phyloP scores from a whole-genome alignment of 2,888 invertebrate genomes.

The Hybos culiciformis region DNA sequence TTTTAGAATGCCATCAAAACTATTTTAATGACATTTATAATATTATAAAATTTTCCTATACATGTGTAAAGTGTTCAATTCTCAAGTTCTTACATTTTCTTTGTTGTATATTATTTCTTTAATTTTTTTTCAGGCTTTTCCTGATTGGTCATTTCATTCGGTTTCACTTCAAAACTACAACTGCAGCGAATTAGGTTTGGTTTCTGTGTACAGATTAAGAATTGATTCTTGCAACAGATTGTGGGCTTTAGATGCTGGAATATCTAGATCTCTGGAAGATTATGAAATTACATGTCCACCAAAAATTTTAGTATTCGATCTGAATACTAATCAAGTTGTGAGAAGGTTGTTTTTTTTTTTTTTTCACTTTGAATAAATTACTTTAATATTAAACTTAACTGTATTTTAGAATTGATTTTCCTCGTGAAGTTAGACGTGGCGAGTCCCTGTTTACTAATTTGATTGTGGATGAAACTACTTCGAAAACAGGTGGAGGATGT shows the following conservation, averaged over 20 bases:
- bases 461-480: slow-evolving; percentile 58
- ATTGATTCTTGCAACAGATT: slow-evolving; percentile 69
- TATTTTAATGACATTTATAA: not conserved
- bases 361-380: slow-evolving; percentile 9
- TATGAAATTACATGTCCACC: slow-evolving; percentile 57
- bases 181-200: slow-evolving; percentile 59
- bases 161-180: slow-evolving; percentile 55
- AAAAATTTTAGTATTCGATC: slow-evolving; percentile 66
- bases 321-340: slow-evolving; percentile 55
- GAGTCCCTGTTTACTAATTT: slow-evolving; percentile 65
- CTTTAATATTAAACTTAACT: not conserved
- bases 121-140: slow-evolving; percentile 43
- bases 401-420: slow-evolving; percentile 54
- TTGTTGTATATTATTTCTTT: not conserved
- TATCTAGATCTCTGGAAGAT: slow-evolving; percentile 45
- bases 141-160: slow-evolving; percentile 64
- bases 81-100: no score
- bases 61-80: no score
- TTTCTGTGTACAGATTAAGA: slow-evolving; percentile 64
- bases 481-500: slow-evolving; percentile 46
- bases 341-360: slow-evolving; percentile 28
- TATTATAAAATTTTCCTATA: no score
- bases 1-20: not conserved
- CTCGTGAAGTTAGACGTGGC: slow-evolving; percentile 57
- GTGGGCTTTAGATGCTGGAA: slow-evolving; percentile 66